Evolutionary conservation across 2,888 invertebrate species (phyloP), one percentile per base, ranked within the genome.

Genomic region (Caenorhabditis angaria): DNA sequence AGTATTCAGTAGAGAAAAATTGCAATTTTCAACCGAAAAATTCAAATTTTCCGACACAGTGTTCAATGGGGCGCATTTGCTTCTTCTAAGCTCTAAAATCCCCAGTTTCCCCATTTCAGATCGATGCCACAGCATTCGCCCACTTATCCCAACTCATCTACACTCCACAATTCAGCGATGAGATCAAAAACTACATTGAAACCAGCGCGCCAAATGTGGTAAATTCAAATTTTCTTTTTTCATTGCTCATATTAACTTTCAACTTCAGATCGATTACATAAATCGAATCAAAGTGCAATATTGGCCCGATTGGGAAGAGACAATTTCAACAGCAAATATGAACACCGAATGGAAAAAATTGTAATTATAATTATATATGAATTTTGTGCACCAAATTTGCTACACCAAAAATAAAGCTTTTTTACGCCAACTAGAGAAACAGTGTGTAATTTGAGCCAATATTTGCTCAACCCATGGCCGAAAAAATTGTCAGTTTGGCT

Each of bases 101-200:
- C 47, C 24, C n/a, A n/a, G n/a, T n/a, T n/a, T n/a, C n/a, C n/a
- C n/a, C 25, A 22, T 35, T 58, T 71, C 65, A 82, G 82, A 64
- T 83, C 90, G 97, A 97, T 89, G 93, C 94, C 70, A 94, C 94
- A 32, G 93, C 94, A 73, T 97, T 96, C 90, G 93, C 95, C 35
- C 93, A 94, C 88, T 91, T 96, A 87, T 93, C 94, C 81, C 95
- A 95, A 89, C 91, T 96, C 85, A 92, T 94, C 88, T 95, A 93
- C 91, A 92, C 95, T 85, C 94, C 95, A 89, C 94, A 94, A 88
- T 93, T 94, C 88, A 92, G 93, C 89, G 92, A 93, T 61, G 91
- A 95, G 88, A 92, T 94, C 83, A 94, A 94, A 88, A 93, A 92
- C 88, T 92, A 96, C 63, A 62, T 83, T 18, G 81, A 84, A 51